Percentiles rank a stretch among this genome's conserved stretches.
These are phyloP conservation scores for Pinna nobilis DNA, from an alignment of 1,140 invertebrate genomes.

Conservation along the genomic window DNA sequence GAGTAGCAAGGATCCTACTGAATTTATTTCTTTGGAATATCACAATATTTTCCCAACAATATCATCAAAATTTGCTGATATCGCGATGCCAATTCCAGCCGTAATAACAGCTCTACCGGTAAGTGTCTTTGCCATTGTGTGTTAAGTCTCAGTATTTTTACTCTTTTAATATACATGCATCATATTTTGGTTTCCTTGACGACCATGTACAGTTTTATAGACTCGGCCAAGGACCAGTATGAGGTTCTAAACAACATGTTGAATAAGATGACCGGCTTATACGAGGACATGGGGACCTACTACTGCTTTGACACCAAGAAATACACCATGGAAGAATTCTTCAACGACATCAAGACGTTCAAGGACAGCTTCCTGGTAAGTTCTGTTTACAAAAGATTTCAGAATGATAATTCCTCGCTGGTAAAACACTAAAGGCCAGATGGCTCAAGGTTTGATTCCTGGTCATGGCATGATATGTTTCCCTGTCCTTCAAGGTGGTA, in stretches of 20 bases:
- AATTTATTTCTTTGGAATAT: too few species aligned
- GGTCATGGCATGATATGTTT: neutral
- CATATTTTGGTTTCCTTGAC: slow-evolving; percentile 56
- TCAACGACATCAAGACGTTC: slow-evolving; percentile 95
- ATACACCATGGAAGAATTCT: slow-evolving; percentile 97
- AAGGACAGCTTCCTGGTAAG: slow-evolving; percentile 92
- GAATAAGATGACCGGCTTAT: slow-evolving; percentile 92
- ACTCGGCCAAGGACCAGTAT: slow-evolving; percentile 86
- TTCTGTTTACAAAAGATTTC: slow-evolving; percentile 19
- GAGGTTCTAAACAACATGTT: slow-evolving; percentile 94
- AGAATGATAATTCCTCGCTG: too few species aligned
- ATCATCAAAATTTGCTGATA: too few species aligned
- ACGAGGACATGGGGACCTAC: slow-evolving; percentile 90
- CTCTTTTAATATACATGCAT: too few species aligned
- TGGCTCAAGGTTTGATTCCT: neutral
- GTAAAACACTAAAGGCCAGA: too few species aligned
- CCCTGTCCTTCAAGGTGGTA: neutral
- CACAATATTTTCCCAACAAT: too few species aligned
- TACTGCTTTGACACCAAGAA: slow-evolving; percentile 95
- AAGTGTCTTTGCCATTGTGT: too few species aligned
- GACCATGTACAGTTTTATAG: slow-evolving; percentile 54
- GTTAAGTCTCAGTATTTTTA: too few species aligned
- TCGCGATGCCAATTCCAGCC: too few species aligned
- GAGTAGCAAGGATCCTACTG: too few species aligned
- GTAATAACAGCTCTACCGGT: too few species aligned